Base-by-base conservation (phyloP, 2,797 vertebrate genomes). In the Danio aesculapii region DNA sequence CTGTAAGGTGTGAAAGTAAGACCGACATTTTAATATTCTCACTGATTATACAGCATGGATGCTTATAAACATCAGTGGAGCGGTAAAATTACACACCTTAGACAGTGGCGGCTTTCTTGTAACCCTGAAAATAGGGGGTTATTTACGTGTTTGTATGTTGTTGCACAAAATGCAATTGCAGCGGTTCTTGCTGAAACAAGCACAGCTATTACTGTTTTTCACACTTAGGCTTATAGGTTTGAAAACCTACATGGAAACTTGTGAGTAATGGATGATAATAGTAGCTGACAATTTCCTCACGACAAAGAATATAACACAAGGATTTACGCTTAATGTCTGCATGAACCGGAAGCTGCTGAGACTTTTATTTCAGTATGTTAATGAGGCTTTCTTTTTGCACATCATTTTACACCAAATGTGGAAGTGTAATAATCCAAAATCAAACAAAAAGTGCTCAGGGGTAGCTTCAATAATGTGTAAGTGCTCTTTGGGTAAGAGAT, bases 61-160 rank as follows among this genome's bases (percentile, higher is more conserved):
- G n/a, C 11, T 21, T 52, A 70, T 43, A 79, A 69, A 79, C 8
- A 7, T 68, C 76, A 59, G 12, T 8, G 8, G 46, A 41, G 46
- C 8, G 12, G 49, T 50, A 43, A 61, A 69, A 79, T 71, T 44
- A 61, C 46, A 78, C 16, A 44, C 17, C 67, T 79, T 14, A 70
- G 13, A 49, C 64, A 49, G 44, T 41, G 11, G 12, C 0, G 1
- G 39, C 57, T 79, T 70, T 41, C 46, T 50, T 70, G 66, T 50
- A 19, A 70, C 13, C 44, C 46, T 70, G 21, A 79, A 70, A 70
- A 61, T 61, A n/a, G 8, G 6, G 46, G 77, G 67, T 16, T 79
- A 43, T 53, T 79, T 53, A 11, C 13, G 6, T 71, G 57, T 62
- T 66, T 72, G 49, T 41, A 14, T 66, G 59, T 73, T 39, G 4